These are phyloP conservation scores for Trissolcus brochymenae DNA, from an alignment of 2,888 invertebrate genomes.

Conservation along the genomic window DNA sequence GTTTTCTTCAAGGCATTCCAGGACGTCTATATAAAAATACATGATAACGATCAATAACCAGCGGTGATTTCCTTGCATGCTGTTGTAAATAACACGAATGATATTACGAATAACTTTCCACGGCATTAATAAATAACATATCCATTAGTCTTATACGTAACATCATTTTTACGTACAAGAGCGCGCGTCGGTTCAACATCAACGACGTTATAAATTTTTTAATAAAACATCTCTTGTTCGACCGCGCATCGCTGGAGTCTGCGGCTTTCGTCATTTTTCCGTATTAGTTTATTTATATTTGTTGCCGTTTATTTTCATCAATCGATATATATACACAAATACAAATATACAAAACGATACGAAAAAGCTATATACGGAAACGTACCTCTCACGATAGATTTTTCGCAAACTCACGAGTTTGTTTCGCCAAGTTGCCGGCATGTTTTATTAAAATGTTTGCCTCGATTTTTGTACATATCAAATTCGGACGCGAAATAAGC, in stretches of 20 bases:
- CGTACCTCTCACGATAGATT: conserved; percentile 26
- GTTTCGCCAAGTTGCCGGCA: conserved; percentile 43
- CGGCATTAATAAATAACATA: conserved; percentile 42
- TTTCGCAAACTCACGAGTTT: conserved; percentile 34
- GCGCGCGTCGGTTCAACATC: conserved; percentile 31
- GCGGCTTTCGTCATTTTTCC: conserved; percentile 45
- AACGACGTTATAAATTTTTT: conserved; percentile 27
- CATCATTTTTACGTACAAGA: conserved; percentile 44
- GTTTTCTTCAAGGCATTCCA: conserved; percentile 55
- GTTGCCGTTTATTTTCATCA: conserved; percentile 33
- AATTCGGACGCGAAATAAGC: conserved; percentile 32
- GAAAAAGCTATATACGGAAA: conserved; percentile 3
- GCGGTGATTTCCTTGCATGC: conserved; percentile 50
- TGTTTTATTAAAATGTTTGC: conserved; percentile 45
- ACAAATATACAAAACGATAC: not conserved
- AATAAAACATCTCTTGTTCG: conserved; percentile 30
- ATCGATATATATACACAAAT: conserved; percentile 22
- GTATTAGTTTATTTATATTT: conserved; percentile 45
- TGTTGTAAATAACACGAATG: conserved; percentile 53
- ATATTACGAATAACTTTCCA: conserved; percentile 55
- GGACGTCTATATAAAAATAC: conserved; percentile 57
- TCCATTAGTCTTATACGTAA: conserved; percentile 51
- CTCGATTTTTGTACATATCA: conserved; percentile 42
- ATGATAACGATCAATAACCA: conserved; percentile 56
- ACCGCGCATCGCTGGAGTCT: conserved; percentile 26